These are phyloP conservation scores for Oryzias javanicus DNA, from an alignment of 2,113 vertebrate species.

Conservation along the genomic window DNA sequence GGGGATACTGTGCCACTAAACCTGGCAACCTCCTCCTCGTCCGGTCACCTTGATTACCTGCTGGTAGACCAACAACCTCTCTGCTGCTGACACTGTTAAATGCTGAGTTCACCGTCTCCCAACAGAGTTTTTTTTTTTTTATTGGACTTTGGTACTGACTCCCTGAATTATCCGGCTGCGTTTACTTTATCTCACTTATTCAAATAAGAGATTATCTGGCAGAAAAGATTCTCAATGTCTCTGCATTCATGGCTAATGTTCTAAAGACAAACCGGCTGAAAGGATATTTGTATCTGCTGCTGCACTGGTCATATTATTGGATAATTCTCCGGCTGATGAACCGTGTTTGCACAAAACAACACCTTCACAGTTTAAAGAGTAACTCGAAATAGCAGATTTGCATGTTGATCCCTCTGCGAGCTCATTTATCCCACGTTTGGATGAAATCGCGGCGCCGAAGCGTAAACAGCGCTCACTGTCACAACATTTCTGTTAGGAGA, in stretches of 20 bases:
- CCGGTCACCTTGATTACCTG: conserved; percentile 64
- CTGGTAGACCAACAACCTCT: conserved; percentile 40
- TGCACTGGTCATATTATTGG: background rate
- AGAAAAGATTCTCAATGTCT: no score
- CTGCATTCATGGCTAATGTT: no score
- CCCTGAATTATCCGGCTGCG: no score
- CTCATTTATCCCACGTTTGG: conserved; percentile 14
- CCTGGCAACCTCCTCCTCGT: conserved; percentile 48
- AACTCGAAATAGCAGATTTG: background rate
- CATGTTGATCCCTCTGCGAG: background rate
- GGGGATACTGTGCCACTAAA: conserved; percentile 38
- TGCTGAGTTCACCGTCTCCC: background rate
- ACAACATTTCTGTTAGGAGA: conserved; percentile 19
- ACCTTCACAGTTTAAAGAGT: background rate
- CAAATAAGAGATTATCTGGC: no score
- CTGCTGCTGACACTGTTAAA: conserved; percentile 9
- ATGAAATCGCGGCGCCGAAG: conserved; percentile 3
- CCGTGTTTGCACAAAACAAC: background rate
- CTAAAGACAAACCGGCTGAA: no score
- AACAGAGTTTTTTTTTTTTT: no score
- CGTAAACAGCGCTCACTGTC: conserved; percentile 34
- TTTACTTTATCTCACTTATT: no score
- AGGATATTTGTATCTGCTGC: background rate
- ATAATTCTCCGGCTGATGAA: background rate
- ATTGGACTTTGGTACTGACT: no score